A percentile compares a stretch with the other conserved stretches of the same genome.
Conservation (phyloP, 2,113 vertebrate genomes). For the Pygoscelis antarcticus region DNA sequence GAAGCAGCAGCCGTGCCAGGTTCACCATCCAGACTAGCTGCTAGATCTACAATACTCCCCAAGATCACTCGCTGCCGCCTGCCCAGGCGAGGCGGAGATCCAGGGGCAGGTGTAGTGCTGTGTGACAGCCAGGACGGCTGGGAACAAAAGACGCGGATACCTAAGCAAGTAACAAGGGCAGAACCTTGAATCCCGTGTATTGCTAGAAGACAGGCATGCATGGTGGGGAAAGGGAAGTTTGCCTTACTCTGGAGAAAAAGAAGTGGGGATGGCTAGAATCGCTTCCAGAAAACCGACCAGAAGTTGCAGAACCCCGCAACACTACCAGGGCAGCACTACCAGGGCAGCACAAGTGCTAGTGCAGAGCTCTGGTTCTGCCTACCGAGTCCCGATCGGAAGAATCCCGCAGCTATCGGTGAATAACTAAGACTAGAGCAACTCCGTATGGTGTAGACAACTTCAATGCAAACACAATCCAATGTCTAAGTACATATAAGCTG, state of each 20-base stretch:
- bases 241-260: background rate
- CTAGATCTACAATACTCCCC: background rate
- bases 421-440: conserved; percentile 33
- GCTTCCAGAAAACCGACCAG: background rate
- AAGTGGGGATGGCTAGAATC: background rate
- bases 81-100: rapidly evolving
- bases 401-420: background rate
- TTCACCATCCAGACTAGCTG: background rate
- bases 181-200: background rate
- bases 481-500: background rate
- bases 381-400: background rate
- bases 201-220: conserved; percentile 27
- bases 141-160: background rate
- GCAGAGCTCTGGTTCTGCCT: background rate
- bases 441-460: background rate
- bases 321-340: background rate
- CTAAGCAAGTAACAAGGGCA: background rate
- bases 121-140: background rate
- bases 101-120: background rate
- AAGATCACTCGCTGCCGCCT: background rate
- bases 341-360: background rate
- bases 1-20: background rate
- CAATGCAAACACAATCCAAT: conserved; percentile 26
- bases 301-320: background rate
- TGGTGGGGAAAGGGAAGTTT: background rate